These are phyloP conservation scores for Leptinotarsa texana DNA, from an alignment of 1,140 invertebrate genomes.

Conservation along the genomic window DNA sequence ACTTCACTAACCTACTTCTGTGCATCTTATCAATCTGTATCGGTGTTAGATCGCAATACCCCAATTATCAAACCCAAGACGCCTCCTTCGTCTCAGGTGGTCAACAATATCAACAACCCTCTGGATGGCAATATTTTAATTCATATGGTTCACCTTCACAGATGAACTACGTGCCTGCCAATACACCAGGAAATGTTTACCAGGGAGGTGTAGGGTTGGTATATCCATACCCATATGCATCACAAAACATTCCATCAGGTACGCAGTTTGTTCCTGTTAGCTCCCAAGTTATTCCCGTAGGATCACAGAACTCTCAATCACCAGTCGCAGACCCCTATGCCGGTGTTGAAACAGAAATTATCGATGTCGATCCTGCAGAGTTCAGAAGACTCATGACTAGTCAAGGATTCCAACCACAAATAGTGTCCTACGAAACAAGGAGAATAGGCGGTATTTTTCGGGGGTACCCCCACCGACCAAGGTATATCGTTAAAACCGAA, in stretches of 20 bases:
- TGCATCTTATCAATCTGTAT: too few species aligned
- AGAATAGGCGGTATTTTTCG: background rate
- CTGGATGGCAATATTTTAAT: background rate
- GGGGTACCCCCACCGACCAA: background rate
- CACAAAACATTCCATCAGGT: background rate
- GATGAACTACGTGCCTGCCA: background rate
- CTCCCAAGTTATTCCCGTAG: background rate
- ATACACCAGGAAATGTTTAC: background rate
- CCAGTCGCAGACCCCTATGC: background rate
- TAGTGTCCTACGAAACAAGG: slow-evolving; percentile 8
- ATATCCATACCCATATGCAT: background rate
- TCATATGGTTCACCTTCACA: background rate
- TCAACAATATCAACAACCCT: background rate
- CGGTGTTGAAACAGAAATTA: slow-evolving; percentile 3
- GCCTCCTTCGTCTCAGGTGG: background rate
- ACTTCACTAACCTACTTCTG: too few species aligned
- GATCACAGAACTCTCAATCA: background rate
- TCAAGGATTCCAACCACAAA: background rate
- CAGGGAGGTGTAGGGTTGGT: background rate
- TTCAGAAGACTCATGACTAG: slow-evolving; percentile 10
- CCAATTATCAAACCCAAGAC: background rate
- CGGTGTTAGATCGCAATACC: too few species aligned
- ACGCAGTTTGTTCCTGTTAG: background rate
- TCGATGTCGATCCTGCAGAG: slow-evolving; percentile 12
- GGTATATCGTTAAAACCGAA: slow-evolving; percentile 16